Percentiles rank a stretch among this genome's conserved stretches.
These are phyloP conservation scores for Agonopterix heracliana DNA, from an alignment of 2,888 invertebrate genomes.

Conservation along the genomic window DNA sequence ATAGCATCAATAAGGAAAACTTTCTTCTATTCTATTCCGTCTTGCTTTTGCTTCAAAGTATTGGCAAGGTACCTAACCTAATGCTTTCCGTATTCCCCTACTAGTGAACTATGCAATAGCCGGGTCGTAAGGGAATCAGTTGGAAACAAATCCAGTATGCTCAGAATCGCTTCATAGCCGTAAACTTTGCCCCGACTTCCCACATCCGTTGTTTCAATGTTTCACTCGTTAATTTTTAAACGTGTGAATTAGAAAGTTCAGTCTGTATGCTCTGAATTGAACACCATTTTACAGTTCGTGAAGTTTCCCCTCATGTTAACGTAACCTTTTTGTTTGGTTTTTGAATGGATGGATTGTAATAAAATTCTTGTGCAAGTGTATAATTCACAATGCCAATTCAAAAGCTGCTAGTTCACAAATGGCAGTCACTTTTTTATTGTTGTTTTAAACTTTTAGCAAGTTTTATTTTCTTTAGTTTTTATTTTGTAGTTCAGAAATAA, in stretches of 20 bases:
- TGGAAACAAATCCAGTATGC: conserved; percentile 46
- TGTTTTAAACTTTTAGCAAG: too few relatives aligned
- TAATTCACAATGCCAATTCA: too few relatives aligned
- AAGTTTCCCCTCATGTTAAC: too few relatives aligned
- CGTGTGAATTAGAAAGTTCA: conserved; percentile 50
- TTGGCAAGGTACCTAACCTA: conserved; percentile 6
- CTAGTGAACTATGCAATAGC: conserved; percentile 53
- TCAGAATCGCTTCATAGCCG: conserved; percentile 45
- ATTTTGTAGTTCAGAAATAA: too few relatives aligned
- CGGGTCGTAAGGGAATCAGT: conserved; percentile 34
- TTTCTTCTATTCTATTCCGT: background rate
- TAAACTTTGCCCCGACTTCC: conserved; percentile 47
- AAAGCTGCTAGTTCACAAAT: too few relatives aligned
- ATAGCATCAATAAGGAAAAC: too few relatives aligned
- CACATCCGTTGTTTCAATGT: conserved; percentile 35
- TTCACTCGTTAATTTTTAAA: conserved; percentile 54
- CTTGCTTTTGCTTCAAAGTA: conserved; percentile 32
- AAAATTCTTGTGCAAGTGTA: too few relatives aligned
- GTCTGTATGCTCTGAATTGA: conserved; percentile 10
- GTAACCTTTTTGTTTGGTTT: too few relatives aligned
- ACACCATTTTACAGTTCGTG: too few relatives aligned
- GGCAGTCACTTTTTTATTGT: too few relatives aligned
- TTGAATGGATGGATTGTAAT: too few relatives aligned
- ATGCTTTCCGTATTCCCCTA: conserved; percentile 39
- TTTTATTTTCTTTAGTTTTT: too few relatives aligned